Conservation (phyloP, 1,140 invertebrate genomes). For the Trichogramma pretiosum region DNA sequence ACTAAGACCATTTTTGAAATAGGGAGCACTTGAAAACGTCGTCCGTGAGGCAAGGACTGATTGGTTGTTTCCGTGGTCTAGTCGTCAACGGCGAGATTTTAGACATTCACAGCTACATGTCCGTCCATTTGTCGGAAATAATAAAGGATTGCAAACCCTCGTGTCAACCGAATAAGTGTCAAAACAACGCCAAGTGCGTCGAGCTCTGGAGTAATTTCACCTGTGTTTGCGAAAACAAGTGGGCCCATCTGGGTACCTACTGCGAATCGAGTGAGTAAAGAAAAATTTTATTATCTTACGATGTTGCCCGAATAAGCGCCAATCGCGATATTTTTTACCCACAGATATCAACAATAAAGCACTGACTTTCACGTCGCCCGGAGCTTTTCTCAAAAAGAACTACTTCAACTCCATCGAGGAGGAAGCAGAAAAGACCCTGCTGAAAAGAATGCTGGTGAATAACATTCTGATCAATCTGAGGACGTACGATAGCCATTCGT, state of each 20-base stretch:
- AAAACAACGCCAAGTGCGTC: slow-evolving; percentile 81
- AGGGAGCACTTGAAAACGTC: slow-evolving; percentile 72
- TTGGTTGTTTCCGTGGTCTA: slow-evolving; percentile 85
- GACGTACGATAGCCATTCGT: slow-evolving; percentile 72
- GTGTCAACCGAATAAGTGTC: slow-evolving; percentile 86
- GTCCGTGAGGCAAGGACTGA: slow-evolving; percentile 75
- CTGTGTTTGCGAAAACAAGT: slow-evolving; percentile 81
- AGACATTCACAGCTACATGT: slow-evolving; percentile 88
- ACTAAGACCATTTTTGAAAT: slow-evolving; percentile 35
- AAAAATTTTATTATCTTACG: slow-evolving; percentile 6
- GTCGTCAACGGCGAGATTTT: slow-evolving; percentile 85
- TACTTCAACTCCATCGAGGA: slow-evolving; percentile 56
- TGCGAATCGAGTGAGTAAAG: slow-evolving; percentile 77
- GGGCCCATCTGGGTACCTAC: slow-evolving; percentile 79
- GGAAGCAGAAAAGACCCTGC: slow-evolving; percentile 50
- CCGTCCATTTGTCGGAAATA: slow-evolving; percentile 81
- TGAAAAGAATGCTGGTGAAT: slow-evolving; percentile 66
- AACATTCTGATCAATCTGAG: slow-evolving; percentile 78
- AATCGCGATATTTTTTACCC: slow-evolving; percentile 1
- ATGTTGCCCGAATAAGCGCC: no score
- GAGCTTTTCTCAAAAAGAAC: slow-evolving; percentile 70
- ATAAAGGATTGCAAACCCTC: slow-evolving; percentile 88
- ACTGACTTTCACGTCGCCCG: slow-evolving; percentile 74
- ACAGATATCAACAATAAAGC: slow-evolving; percentile 84
- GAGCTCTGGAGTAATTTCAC: slow-evolving; percentile 88